These are phyloP conservation scores for Pipistrellus kuhlii DNA, from an alignment of 2,797 vertebrate genomes.

Conservation along the genomic window DNA sequence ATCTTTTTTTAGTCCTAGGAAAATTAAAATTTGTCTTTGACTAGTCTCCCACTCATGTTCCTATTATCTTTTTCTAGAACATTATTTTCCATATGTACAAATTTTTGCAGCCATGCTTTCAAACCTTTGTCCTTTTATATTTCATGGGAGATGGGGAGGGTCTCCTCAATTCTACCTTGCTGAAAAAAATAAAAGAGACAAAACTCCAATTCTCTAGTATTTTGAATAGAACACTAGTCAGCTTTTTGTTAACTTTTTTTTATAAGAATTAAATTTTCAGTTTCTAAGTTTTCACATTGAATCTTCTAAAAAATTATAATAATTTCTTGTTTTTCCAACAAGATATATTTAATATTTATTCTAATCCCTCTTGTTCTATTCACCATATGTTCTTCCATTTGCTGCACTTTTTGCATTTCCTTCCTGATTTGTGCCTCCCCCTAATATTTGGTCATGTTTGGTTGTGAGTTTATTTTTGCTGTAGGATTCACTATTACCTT, in stretches of 20 bases:
- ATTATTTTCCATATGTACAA: neutral
- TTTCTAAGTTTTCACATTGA: constrained; percentile 15
- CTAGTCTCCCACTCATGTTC: neutral
- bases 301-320: neutral
- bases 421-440: neutral
- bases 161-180: neutral
- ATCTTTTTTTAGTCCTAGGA: neutral
- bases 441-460: neutral
- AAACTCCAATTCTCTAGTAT: neutral
- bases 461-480: constrained; percentile 33
- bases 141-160: fast-evolving
- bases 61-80: neutral
- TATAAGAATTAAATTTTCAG: neutral
- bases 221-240: neutral
- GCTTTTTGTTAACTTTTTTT: neutral
- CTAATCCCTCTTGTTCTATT: neutral
- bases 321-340: neutral
- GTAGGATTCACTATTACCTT: neutral
- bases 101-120: neutral
- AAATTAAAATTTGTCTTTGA: neutral
- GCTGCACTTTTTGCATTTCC: neutral
- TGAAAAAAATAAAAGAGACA: neutral
- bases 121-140: neutral
- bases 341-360: neutral
- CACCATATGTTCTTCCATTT: neutral